Evolutionary conservation across 2,888 invertebrate species (phyloP).

Genomic region (Bombylius major): DNA sequence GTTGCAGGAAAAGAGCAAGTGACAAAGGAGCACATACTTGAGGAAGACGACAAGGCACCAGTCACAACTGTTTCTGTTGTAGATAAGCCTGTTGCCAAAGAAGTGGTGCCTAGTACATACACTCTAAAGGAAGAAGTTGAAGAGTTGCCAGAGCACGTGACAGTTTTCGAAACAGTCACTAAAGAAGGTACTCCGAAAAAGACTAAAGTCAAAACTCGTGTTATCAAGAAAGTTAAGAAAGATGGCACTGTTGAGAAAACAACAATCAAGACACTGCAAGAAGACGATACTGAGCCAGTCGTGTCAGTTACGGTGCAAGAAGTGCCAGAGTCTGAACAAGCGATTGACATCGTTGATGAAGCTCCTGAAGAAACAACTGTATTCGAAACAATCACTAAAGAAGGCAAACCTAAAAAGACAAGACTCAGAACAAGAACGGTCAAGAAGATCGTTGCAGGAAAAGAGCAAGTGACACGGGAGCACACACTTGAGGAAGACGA

Average conservation of each 20-base stretch:
- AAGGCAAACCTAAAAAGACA: constrained; percentile 17
- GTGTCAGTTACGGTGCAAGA: constrained; percentile 22
- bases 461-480: constrained; percentile 33
- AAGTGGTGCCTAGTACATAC: constrained; percentile 18
- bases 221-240: constrained; percentile 25
- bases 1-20: constrained; percentile 15
- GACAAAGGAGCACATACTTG: constrained; percentile 24
- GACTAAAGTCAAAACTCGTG: constrained; percentile 26
- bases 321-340: constrained; percentile 7
- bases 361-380: constrained; percentile 23
- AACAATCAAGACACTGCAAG: constrained; percentile 25
- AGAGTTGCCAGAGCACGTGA: constrained; percentile 20
- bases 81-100: constrained; percentile 16
- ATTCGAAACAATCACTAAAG: constrained; percentile 24
- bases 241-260: constrained; percentile 25
- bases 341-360: constrained; percentile 19
- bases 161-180: constrained; percentile 20
- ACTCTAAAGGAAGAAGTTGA: constrained; percentile 12
- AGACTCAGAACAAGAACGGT: constrained; percentile 9
- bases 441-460: constrained; percentile 22
- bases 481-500: constrained; percentile 20
- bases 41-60: constrained; percentile 29
- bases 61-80: constrained; percentile 22
- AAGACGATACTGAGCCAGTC: constrained; percentile 29
- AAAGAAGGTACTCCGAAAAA: constrained; percentile 24